phyloP scores from a whole-genome alignment of 2,888 invertebrate species.

The Odontomyia ornata region DNA sequence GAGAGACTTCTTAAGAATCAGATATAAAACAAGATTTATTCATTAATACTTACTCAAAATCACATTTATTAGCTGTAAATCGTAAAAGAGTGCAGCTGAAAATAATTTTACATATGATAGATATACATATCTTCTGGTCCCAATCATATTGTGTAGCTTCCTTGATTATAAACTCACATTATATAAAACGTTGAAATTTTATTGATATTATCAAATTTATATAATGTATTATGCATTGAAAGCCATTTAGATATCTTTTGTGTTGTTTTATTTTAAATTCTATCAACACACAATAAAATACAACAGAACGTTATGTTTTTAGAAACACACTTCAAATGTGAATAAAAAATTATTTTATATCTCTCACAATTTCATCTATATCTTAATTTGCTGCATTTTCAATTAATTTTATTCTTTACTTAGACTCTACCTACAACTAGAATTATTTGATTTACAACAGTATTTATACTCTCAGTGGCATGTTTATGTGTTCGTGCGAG shows the following conservation, averaged over 20 bases:
- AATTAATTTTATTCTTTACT: conserved; percentile 29
- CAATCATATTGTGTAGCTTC: no score
- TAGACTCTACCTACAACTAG: conserved; percentile 39
- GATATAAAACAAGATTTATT: no score
- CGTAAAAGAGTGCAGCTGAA: no score
- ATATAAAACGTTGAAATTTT: no score
- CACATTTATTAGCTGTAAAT: no score
- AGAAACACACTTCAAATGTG: conserved; percentile 50
- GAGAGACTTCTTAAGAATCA: no score
- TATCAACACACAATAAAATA: conserved; percentile 47
- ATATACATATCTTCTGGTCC: no score
- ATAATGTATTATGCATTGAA: no score
- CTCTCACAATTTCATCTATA: conserved; percentile 35
- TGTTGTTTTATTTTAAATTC: conserved; percentile 9
- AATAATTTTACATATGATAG: no score
- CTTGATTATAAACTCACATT: no score
- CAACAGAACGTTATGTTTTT: conserved; percentile 49
- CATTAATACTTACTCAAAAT: no score
- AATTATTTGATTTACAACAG: conserved; percentile 35
- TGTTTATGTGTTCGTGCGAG: background rate
- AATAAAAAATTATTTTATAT: conserved; percentile 49
- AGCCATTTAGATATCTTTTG: background rate
- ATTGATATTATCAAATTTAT: no score
- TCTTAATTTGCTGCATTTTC: conserved; percentile 25
- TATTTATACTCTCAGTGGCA: background rate